Percentiles rank a stretch among this genome's conserved stretches.
Conservation (phyloP, 2,113 vertebrate genomes). For the Garra rufa region DNA sequence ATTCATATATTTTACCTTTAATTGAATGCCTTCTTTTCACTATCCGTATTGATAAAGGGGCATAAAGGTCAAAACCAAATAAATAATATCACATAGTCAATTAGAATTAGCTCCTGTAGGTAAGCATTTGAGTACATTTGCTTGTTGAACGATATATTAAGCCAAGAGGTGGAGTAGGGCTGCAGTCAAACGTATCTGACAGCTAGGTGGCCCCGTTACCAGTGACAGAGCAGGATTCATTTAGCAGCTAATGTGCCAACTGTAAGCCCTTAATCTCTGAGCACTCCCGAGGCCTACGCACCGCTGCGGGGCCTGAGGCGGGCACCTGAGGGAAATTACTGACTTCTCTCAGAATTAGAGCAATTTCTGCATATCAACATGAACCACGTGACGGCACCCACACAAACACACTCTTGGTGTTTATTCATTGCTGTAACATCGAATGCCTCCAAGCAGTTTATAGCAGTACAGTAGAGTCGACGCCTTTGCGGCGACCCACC, state of each 20-base stretch:
- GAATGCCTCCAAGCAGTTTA: slow-evolving; percentile 26
- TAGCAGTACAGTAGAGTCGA: not conserved
- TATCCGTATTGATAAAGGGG: not conserved
- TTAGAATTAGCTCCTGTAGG: not conserved
- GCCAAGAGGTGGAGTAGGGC: not conserved
- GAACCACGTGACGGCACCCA: slow-evolving; percentile 7
- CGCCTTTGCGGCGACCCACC: slow-evolving; percentile 25
- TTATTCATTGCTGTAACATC: slow-evolving; percentile 16
- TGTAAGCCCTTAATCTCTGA: slow-evolving; percentile 45
- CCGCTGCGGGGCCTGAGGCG: slow-evolving; percentile 9
- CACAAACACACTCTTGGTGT: slow-evolving; percentile 26
- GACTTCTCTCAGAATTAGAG: slow-evolving; percentile 34
- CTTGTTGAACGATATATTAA: not conserved
- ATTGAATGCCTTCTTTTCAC: not conserved
- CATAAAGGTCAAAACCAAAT: not conserved
- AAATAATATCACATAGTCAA: not conserved
- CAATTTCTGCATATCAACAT: slow-evolving; percentile 19
- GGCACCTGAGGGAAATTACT: slow-evolving; percentile 41
- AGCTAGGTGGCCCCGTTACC: slow-evolving; percentile 29
- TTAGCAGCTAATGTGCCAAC: slow-evolving; percentile 50
- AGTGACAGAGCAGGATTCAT: slow-evolving; percentile 43
- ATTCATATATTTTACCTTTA: not conserved
- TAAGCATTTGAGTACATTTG: slow-evolving; percentile 3
- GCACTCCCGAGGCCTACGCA: slow-evolving; percentile 32
- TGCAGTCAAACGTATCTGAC: slow-evolving; percentile 34